Conservation (phyloP, 2,113 vertebrate species). For the Prietella phreatophila region DNA sequence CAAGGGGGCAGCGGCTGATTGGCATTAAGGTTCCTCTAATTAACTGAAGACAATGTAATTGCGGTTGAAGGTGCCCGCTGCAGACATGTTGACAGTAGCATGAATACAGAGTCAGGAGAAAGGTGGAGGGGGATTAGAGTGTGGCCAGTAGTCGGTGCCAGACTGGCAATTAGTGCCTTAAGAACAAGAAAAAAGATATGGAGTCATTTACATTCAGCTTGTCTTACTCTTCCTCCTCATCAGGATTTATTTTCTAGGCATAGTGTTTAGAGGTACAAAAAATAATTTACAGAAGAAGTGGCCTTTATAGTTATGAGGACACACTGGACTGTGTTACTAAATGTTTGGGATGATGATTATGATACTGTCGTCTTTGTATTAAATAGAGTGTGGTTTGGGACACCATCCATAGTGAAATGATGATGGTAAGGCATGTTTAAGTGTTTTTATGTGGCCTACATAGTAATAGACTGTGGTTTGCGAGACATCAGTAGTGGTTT, state of each 20-base stretch:
- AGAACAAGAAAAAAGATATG: not conserved
- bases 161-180: not conserved
- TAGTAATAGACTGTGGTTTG: not conserved
- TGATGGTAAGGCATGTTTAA: not conserved
- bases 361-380: too few relatives aligned
- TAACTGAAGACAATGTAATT: conserved; percentile 44
- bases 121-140: not conserved
- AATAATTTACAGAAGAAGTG: not conserved
- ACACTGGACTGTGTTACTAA: not conserved
- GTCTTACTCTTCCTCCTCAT: not conserved
- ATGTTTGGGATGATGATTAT: not conserved
- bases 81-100: conserved; percentile 14
- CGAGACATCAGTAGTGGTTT: not conserved
- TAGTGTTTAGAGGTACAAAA: not conserved
- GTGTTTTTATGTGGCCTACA: not conserved
- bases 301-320: not conserved
- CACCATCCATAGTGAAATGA: not conserved
- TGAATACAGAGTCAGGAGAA: conserved; percentile 5
- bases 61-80: conserved; percentile 36
- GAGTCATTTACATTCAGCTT: conserved; percentile 11
- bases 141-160: not conserved
- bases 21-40: conserved; percentile 49
- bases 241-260: not conserved
- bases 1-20: conserved; percentile 32
- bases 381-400: not conserved